A percentile compares a stretch with the other conserved stretches of the same genome.
Evolutionary conservation across 2,888 invertebrate species (phyloP).

Genomic region (Drosophila borborema): DNA sequence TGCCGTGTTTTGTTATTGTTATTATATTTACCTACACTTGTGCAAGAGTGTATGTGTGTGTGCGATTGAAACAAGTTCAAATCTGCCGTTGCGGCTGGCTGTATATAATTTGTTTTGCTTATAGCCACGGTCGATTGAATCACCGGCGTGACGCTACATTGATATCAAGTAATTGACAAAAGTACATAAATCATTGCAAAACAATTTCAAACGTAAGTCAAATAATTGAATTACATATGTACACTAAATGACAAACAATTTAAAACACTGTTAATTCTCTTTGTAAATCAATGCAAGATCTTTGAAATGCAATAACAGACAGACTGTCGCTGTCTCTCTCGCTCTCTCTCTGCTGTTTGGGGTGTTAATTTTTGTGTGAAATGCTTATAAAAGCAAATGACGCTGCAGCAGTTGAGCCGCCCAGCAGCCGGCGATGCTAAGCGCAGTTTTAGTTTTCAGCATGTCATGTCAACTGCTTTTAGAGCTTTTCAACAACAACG

Average conservation of each 20-base stretch:
- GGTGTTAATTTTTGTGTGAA: conserved; percentile 61
- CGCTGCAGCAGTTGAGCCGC: conserved; percentile 24
- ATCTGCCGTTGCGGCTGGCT: conserved; percentile 57
- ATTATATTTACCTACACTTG: conserved; percentile 15
- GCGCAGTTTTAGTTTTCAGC: conserved; percentile 42
- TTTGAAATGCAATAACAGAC: neutral
- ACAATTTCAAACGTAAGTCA: conserved; percentile 42
- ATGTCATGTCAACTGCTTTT: conserved; percentile 46
- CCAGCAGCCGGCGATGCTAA: conserved; percentile 2
- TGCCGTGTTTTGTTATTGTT: conserved; percentile 50
- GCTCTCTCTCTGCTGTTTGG: neutral
- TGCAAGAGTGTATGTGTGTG: conserved; percentile 9
- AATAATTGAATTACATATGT: conserved; percentile 27
- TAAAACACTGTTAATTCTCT: conserved; percentile 29
- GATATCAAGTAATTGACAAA: conserved; percentile 43
- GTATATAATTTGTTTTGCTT: conserved; percentile 57
- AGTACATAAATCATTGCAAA: conserved; percentile 48
- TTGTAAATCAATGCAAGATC: conserved; percentile 22
- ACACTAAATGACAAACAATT: conserved; percentile 34
- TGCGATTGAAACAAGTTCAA: conserved; percentile 64
- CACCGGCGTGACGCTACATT: conserved; percentile 33
- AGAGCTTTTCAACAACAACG: conserved; percentile 51
- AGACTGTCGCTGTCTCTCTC: neutral
- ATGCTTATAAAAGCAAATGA: conserved; percentile 40
- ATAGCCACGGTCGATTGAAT: conserved; percentile 70